phyloP scores from a whole-genome alignment of 2,888 invertebrate species.

The Eupithecia tripunctaria region DNA sequence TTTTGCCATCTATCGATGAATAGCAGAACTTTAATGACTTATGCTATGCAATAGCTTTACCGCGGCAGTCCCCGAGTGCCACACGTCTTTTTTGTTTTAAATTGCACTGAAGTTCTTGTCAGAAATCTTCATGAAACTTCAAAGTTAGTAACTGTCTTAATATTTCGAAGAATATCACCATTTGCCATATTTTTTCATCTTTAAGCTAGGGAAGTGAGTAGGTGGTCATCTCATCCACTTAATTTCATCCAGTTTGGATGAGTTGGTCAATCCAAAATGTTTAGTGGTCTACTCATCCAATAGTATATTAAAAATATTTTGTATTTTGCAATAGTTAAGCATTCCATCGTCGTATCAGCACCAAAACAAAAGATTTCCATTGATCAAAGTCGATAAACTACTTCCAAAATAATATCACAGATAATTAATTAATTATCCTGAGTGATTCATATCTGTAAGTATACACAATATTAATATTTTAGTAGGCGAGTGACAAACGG shows the following conservation, averaged over 20 bases:
- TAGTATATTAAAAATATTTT: background rate
- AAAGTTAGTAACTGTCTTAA: background rate
- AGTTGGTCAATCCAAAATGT: no score
- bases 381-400: background rate
- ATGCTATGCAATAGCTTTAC: no score
- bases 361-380: background rate
- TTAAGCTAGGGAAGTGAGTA: background rate
- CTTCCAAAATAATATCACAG: background rate
- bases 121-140: background rate
- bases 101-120: background rate
- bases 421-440: background rate
- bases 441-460: slow-evolving; percentile 1
- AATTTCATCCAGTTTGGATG: no score
- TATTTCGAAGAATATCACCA: background rate
- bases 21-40: no score
- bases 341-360: background rate
- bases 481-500: slow-evolving; percentile 29
- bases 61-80: no score
- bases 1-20: no score
- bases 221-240: no score
- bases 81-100: no score
- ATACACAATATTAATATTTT: slow-evolving; percentile 28
- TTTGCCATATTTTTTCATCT: background rate
- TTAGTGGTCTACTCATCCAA: no score
- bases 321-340: no score